A percentile compares a stretch with the other conserved stretches of the same genome.
Conservation (phyloP, 53 echinoderm and acorn worm genomes). For the Actinopyga echinites region DNA sequence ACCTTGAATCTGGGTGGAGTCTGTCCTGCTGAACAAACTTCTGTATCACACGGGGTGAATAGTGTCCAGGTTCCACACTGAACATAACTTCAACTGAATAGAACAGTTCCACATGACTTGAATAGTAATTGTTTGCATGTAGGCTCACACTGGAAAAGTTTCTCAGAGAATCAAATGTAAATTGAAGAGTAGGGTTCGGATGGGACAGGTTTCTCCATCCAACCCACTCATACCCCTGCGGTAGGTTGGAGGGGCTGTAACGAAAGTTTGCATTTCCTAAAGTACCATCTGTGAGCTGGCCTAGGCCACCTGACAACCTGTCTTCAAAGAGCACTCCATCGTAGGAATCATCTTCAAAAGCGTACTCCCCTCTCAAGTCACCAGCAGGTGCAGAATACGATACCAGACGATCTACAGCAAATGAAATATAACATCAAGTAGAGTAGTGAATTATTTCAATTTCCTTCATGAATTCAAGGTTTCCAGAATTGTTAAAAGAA, state of each 20-base stretch:
- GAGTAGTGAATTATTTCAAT: too few species aligned
- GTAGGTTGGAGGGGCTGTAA: slow-evolving; percentile 70
- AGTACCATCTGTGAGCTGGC: slow-evolving; percentile 90
- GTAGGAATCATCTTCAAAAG: slow-evolving; percentile 78
- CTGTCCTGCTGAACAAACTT: slow-evolving; percentile 60
- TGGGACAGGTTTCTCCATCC: slow-evolving; percentile 82
- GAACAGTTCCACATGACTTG: slow-evolving; percentile 79
- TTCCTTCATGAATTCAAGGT: too few species aligned
- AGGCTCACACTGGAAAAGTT: slow-evolving; percentile 82
- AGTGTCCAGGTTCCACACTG: slow-evolving; percentile 71
- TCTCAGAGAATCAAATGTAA: slow-evolving; percentile 82
- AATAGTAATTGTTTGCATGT: slow-evolving; percentile 85
- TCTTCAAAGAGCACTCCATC: slow-evolving; percentile 70
- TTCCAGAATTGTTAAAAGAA: too few species aligned
- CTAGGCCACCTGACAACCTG: slow-evolving; percentile 69
- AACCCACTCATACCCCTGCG: slow-evolving; percentile 84
- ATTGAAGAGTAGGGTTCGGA: slow-evolving; percentile 67
- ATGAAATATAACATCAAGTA: background rate
- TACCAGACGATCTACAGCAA: slow-evolving; percentile 73
- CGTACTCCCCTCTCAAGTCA: slow-evolving; percentile 63
- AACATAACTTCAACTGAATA: slow-evolving; percentile 69
- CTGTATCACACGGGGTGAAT: slow-evolving; percentile 59
- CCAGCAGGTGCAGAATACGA: slow-evolving; percentile 79
- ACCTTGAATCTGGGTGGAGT: slow-evolving; percentile 71
- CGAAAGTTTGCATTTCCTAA: slow-evolving; percentile 79